Conservation (phyloP, 2,888 invertebrate species). For the Acanthosepion pharaonis region DNA sequence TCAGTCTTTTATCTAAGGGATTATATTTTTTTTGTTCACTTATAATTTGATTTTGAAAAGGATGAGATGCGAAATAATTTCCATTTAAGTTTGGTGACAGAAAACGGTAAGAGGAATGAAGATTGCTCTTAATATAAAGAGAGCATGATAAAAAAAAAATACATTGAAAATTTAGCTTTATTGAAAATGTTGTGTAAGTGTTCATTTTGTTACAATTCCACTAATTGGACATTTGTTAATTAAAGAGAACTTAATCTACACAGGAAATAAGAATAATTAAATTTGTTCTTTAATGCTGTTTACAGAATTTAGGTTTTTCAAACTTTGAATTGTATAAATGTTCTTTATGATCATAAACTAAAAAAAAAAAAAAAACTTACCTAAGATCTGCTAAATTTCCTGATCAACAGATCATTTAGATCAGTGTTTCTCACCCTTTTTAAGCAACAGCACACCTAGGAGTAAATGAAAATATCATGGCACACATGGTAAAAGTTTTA, state of each 20-base stretch:
- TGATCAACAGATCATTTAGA: not conserved
- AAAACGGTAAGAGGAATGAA: not conserved
- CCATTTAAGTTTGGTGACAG: conserved; percentile 1
- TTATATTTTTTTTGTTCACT: not conserved
- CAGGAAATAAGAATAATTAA: not conserved
- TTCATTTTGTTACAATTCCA: not conserved
- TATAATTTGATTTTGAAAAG: not conserved
- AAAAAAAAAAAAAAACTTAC: too few species aligned
- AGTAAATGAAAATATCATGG: too few species aligned
- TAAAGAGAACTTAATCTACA: not conserved
- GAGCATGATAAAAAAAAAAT: not conserved
- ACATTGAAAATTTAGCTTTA: not conserved
- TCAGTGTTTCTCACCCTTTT: too few species aligned
- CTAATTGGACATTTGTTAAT: not conserved
- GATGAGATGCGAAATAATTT: too few species aligned
- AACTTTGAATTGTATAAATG: not conserved
- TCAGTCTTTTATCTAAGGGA: not conserved
- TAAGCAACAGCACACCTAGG: too few species aligned
- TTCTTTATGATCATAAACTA: not conserved
- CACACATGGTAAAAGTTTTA: too few species aligned
- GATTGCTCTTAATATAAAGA: not conserved
- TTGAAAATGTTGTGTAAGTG: not conserved
- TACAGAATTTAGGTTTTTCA: not conserved
- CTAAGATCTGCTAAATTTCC: not conserved
- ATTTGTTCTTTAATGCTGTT: not conserved